Evolutionary conservation across 2,797 vertebrate genomes (phyloP).

Genomic region (Coendou prehensilis): DNA sequence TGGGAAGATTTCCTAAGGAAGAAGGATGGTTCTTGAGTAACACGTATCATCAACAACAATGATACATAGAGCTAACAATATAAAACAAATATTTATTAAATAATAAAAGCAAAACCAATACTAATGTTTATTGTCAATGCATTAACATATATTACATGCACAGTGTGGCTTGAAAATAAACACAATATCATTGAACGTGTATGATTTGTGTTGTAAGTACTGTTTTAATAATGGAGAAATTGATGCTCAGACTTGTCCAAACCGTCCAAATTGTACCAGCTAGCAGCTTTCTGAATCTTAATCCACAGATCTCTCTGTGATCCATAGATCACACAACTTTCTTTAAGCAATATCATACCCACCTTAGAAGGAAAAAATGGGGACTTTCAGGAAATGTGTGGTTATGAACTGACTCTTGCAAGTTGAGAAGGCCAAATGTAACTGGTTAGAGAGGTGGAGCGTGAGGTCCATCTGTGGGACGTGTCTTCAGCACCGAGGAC

Average conservation of each 20-base stretch:
- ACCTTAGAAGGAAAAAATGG: not conserved
- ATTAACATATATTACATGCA: not conserved
- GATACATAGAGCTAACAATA: not conserved
- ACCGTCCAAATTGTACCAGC: conserved; percentile 10
- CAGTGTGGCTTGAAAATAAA: conserved; percentile 53
- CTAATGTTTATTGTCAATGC: conserved; percentile 17
- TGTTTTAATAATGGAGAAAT: conserved; percentile 34
- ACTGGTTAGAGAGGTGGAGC: not conserved
- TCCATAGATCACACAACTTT: not conserved
- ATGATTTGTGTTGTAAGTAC: not conserved
- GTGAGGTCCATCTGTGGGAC: accelerated
- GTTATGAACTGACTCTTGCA: conserved; percentile 39
- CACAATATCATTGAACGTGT: not conserved
- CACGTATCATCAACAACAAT: not conserved
- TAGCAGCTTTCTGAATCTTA: conserved; percentile 48
- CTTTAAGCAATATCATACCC: not conserved
- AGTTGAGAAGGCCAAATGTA: conserved; percentile 51
- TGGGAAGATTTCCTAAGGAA: conserved; percentile 17
- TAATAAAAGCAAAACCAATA: conserved; percentile 40
- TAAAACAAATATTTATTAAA: conserved; percentile 55
- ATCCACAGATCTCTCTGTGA: not conserved
- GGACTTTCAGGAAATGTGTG: not conserved
- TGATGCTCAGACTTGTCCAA: conserved; percentile 2
- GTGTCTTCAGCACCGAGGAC: conserved; percentile 71
- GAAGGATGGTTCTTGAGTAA: conserved; percentile 54